Evolutionary conservation across 2,888 invertebrate species (phyloP).

Genomic region (Macropis europaea): DNA sequence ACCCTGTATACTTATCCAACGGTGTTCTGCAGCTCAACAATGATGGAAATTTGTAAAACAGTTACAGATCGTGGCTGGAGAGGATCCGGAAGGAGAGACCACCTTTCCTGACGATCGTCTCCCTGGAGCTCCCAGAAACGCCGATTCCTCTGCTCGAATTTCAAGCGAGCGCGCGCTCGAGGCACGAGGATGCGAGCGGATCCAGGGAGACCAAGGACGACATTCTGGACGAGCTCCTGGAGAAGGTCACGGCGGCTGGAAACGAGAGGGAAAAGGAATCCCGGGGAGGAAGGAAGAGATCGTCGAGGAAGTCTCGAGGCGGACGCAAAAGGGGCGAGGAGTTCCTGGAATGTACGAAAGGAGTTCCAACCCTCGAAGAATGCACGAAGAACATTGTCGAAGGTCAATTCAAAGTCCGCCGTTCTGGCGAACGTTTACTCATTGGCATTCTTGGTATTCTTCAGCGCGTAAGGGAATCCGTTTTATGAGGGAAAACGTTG

Average conservation of each 20-base stretch:
- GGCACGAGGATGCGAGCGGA: slow-evolving; percentile 45
- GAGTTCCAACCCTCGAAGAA: slow-evolving; percentile 65
- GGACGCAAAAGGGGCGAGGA: slow-evolving; percentile 48
- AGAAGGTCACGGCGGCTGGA: slow-evolving; percentile 59
- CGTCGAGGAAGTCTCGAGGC: slow-evolving; percentile 44
- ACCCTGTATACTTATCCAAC: too few relatives aligned
- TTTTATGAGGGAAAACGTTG: not conserved
- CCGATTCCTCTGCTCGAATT: slow-evolving; percentile 75
- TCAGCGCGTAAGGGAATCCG: slow-evolving; percentile 22
- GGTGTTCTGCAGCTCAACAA: too few relatives aligned
- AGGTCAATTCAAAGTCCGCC: slow-evolving; percentile 57
- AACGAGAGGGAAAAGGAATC: slow-evolving; percentile 51
- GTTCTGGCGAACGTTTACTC: slow-evolving; percentile 36
- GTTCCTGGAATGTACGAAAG: slow-evolving; percentile 61
- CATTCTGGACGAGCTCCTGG: slow-evolving; percentile 67
- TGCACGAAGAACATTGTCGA: slow-evolving; percentile 67
- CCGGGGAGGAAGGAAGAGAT: slow-evolving; percentile 35
- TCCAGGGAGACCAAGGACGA: slow-evolving; percentile 62
- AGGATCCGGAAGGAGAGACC: slow-evolving; percentile 69
- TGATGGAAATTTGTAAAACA: too few relatives aligned
- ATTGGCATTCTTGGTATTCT: slow-evolving; percentile 26
- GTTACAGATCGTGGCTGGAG: slow-evolving; percentile 74
- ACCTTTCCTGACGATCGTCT: slow-evolving; percentile 74
- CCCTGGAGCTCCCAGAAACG: slow-evolving; percentile 74
- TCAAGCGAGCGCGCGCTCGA: slow-evolving; percentile 66